Conservation (phyloP, 2,888 invertebrate species). For the Dorcus parallelipipedus region DNA sequence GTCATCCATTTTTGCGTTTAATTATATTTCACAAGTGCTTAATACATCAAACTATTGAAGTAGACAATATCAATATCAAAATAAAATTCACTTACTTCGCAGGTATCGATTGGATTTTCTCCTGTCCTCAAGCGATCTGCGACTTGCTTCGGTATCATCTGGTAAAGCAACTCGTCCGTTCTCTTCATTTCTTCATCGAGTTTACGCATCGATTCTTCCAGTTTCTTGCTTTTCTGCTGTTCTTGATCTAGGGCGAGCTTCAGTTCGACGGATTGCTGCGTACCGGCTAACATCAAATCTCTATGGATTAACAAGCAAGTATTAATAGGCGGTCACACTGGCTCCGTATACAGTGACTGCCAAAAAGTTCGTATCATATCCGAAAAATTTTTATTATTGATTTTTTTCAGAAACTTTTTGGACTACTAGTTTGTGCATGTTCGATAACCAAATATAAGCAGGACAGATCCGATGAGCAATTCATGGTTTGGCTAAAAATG, state of each 20-base stretch:
- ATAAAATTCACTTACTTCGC: conserved; percentile 67
- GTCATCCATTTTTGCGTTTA: too few species aligned
- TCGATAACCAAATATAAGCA: too few species aligned
- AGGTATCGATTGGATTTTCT: conserved; percentile 94
- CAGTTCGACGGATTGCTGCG: conserved; percentile 95
- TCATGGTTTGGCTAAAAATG: too few species aligned
- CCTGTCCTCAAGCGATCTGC: conserved; percentile 90
- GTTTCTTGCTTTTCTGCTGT: conserved; percentile 91
- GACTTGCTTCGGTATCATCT: conserved; percentile 98
- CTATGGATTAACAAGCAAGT: conserved; percentile 46
- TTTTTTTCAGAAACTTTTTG: too few species aligned
- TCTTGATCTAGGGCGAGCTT: conserved; percentile 95
- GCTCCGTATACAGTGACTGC: too few species aligned
- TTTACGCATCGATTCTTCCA: conserved; percentile 95
- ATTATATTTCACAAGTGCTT: too few species aligned
- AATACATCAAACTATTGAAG: too few species aligned
- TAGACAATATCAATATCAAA: too few species aligned
- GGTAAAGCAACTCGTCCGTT: conserved; percentile 93
- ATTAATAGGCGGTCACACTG: background rate
- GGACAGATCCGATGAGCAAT: too few species aligned
- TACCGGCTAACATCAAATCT: conserved; percentile 93
- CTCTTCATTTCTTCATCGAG: conserved; percentile 93
- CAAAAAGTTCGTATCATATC: too few species aligned
- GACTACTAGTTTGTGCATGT: too few species aligned
- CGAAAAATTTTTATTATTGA: too few species aligned